These are phyloP conservation scores for Aspidiotus destructor DNA, from an alignment of 2,888 invertebrate species.

Conservation along the genomic window DNA sequence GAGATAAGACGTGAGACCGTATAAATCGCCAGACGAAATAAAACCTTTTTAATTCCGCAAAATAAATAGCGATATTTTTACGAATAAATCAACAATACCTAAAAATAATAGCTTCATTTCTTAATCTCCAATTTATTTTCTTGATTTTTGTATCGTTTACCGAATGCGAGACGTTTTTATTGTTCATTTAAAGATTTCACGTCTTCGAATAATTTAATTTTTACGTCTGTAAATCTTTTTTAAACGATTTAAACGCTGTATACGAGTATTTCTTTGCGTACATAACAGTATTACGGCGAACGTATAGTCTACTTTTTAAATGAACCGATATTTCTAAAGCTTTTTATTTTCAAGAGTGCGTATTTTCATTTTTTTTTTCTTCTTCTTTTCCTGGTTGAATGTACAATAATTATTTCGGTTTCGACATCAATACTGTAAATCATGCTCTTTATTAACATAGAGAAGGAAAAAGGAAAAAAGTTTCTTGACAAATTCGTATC, in stretches of 20 bases:
- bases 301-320: too few species aligned
- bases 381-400: too few species aligned
- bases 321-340: too few species aligned
- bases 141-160: slow-evolving; percentile 2
- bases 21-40: background rate
- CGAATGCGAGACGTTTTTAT: slow-evolving; percentile 2
- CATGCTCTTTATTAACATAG: too few species aligned
- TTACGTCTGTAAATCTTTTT: slow-evolving; percentile 2
- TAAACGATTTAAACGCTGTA: background rate
- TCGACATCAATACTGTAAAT: too few species aligned
- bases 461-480: too few species aligned
- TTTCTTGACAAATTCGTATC: too few species aligned
- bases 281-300: too few species aligned
- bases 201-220: slow-evolving; percentile 4
- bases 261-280: background rate
- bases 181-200: slow-evolving; percentile 4
- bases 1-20: too few species aligned
- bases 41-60: slow-evolving; percentile 1
- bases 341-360: too few species aligned
- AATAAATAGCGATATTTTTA: slow-evolving; percentile 2
- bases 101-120: slow-evolving; percentile 2
- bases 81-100: background rate
- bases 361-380: too few species aligned
- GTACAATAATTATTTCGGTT: too few species aligned
- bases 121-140: slow-evolving; percentile 4